phyloP scores from a whole-genome alignment of 2,113 vertebrate species.

The Pavo muticus region DNA sequence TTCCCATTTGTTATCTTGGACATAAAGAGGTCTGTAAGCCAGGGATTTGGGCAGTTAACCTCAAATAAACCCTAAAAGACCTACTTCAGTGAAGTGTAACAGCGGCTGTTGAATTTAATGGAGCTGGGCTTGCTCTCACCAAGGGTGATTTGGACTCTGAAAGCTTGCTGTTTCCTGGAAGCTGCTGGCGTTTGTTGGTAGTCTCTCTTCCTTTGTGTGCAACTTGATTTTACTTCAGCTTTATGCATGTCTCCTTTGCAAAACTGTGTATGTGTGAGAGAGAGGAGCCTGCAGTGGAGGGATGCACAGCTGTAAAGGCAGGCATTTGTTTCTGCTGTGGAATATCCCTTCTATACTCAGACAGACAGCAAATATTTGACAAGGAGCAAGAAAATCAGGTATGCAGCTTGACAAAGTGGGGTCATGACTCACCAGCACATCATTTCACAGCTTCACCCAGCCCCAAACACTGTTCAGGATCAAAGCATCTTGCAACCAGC shows the following conservation, averaged over 20 bases:
- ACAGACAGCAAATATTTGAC: constrained; percentile 82
- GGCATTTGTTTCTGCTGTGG: background rate
- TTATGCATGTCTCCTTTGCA: background rate
- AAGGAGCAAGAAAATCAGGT: constrained; percentile 49
- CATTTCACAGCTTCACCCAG: background rate
- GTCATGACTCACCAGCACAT: background rate
- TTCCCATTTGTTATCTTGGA: constrained; percentile 50
- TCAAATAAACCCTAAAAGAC: constrained; percentile 58
- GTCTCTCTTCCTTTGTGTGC: background rate
- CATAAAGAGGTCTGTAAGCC: constrained; percentile 43
- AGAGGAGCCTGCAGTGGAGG: background rate
- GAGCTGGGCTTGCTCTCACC: background rate
- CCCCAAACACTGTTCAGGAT: background rate
- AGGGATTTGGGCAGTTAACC: constrained; percentile 61
- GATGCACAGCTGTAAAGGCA: background rate
- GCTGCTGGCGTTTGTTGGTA: background rate
- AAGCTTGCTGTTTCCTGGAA: constrained; percentile 27
- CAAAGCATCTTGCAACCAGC: background rate
- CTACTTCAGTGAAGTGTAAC: constrained; percentile 13
- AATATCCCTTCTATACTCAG: constrained; percentile 53
- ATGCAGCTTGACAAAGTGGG: constrained; percentile 5
- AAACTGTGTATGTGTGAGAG: background rate
- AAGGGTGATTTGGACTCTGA: background rate
- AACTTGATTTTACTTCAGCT: background rate
- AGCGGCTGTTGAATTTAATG: constrained; percentile 1